Evolutionary conservation across 2,797 vertebrate genomes (phyloP), one percentile per base, ranked within the genome.

Genomic region (Chanos chanos): DNA sequence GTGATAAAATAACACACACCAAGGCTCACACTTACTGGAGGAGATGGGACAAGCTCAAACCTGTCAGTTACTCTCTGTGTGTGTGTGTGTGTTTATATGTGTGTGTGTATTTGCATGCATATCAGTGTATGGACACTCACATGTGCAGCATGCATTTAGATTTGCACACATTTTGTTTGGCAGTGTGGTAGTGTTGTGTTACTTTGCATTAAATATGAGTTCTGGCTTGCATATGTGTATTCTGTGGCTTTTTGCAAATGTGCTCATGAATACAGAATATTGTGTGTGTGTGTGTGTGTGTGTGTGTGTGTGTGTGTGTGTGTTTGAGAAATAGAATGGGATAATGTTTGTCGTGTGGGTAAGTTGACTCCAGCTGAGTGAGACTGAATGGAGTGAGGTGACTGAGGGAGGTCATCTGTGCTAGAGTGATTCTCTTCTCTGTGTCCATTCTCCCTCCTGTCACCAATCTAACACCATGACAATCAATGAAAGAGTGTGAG

Each of bases 401-500:
- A 76, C 72, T 63, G 13, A 2, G 49, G 71, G 65, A 80, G 73
- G 80, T 83, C 77, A 83, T 83, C 70, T 73, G 66, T 54, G 69
- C 65, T 64, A 50, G 75, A 74, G 77, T 43, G 34, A 76, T 73
- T 60, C 70, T 76, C 75, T 74, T 71, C 71, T 66, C 61, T 59
- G 61, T 61, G 67, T 68, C 58, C 72, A 61, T 78, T 77, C 74
- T 77, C 64, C 77, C 74, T 72, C 75, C 61, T 76, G 45, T 24
- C 51, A 45, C 76, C 69, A 67, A 71, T 83, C 81, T 73, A 71
- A 82, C 81, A 81, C 76, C 78, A 76, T 84, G 81, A 69, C 79
- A 82, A 83, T 87, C 84, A 79, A 85, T 85, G 78, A 72, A n/a
- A 45, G 70, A 78, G 76, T 41, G 75, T 70, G 74, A 78, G 41